Evolutionary conservation across 2,888 invertebrate genomes (phyloP).

Genomic region (Folsomia manolachei): DNA sequence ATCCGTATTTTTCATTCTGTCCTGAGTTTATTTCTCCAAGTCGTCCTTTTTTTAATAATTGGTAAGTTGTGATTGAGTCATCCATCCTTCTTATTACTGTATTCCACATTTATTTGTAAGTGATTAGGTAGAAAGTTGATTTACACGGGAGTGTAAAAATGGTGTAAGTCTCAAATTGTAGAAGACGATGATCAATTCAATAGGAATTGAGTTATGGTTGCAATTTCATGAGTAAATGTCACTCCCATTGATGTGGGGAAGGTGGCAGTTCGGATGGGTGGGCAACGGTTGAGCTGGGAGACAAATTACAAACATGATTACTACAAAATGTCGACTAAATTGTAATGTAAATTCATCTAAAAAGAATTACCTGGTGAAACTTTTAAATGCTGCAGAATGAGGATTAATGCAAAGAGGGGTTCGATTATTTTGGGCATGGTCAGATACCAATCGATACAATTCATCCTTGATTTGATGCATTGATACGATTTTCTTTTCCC

Average conservation of each 20-base stretch:
- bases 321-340: constrained; percentile 10
- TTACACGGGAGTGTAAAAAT: background rate
- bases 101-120: background rate
- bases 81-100: background rate
- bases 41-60: background rate
- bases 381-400: constrained; percentile 99
- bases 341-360: background rate
- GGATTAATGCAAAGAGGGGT: constrained; percentile 99
- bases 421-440: constrained; percentile 89
- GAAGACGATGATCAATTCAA: background rate
- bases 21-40: background rate
- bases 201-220: background rate
- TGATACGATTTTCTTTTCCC: constrained; percentile 91
- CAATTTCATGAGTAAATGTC: constrained; percentile 54
- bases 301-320: constrained; percentile 42
- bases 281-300: constrained; percentile 90
- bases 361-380: constrained; percentile 94
- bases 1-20: too few species aligned
- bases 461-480: constrained; percentile 97
- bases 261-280: constrained; percentile 97
- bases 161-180: constrained; percentile 4
- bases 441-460: constrained; percentile 98
- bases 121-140: constrained; percentile 8
- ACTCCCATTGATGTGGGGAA: constrained; percentile 97
- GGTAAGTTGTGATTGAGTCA: background rate